Evolutionary conservation across 2,888 invertebrate genomes (phyloP), one percentile per base, ranked within the genome.

Genomic region (Netelia melanura): DNA sequence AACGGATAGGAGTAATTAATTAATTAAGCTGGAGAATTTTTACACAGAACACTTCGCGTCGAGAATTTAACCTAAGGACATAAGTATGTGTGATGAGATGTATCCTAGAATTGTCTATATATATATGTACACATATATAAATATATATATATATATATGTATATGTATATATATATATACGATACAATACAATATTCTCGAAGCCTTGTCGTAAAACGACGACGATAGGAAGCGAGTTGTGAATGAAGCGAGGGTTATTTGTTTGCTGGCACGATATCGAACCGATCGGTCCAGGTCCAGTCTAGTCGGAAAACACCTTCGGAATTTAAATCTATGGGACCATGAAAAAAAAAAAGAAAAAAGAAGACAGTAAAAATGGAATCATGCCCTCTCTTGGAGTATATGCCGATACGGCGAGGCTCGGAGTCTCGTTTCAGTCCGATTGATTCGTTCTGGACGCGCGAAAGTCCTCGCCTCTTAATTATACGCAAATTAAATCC

Each of bases 31-130:
- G 89, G 86, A 88, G 86, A 64, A 89, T 89, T 90, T 91, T 90
- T 89, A 90, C 89, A 91, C 89, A 90, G 64, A 90, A 86, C 88
- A 89, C 65, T 83, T 62, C 6, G 78, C 89, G 88, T 88, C 87
- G 89, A 85, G 86, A 90, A 91, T 90, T 88, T 87, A 89, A 87
- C 86, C 87, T 89, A 90, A 87, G 89, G 89, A 80, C 83, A 72
- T 91, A 91, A 92, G 90, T 92, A 88, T 88, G 91, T 92, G 92
- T 92, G 91, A 92, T 92, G 89, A 90, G 80, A 87, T 89, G 89
- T 90, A 90, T 85, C 88, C 89, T 90, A 89, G 81, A 83, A 84
- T 85, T 87, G 87, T 87, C 86, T 87, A 83, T 81, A 84, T 75
- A 84, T 75, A 75, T 44, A 72, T 64, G 61, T 43, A 67, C 10